Evolutionary conservation across 2,888 invertebrate species (phyloP), one percentile per base, ranked within the genome.

Genomic region (Stenotaenia linearis): DNA sequence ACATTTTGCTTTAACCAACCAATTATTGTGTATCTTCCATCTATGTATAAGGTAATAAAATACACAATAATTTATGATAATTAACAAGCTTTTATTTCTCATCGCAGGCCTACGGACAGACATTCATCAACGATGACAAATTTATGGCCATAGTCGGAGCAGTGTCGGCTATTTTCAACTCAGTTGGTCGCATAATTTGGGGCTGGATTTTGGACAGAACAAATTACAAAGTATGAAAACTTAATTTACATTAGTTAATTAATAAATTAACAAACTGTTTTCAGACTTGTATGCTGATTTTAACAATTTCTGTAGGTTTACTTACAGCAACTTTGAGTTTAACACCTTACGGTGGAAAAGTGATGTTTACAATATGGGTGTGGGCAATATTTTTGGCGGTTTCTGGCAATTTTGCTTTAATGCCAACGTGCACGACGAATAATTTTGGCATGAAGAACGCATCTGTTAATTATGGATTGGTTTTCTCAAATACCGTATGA

Each of bases 71-170:
- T 15, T 3, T 4, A 21, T 40, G 18, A 32, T 35, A 18, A 18
- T 32, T 10, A 61, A 30, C 12, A 56, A 35, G 15, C 18, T 28
- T 75, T 35, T 6, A 37, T 50, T 9, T 69, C 18, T 56, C 78
- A 28, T 82, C 82, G 21, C 81, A 85, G 85, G 85, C 85, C 0
- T 87, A 85, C 83, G 87, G 86, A n/a, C 85, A 85, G 80, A 85
- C 84, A 0, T 86, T 86, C 81, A 88, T 89, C 75, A 83, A 83
- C 0, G 87, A 89, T 82, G 89, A 89, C 82, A 84, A 85, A 75
- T 88, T 87, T 81, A 83, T 89, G 82, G 87, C 88, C 0, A 79
- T 84, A 23, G 87, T 88, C 4, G 88, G 88, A 23, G 85, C 87
- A 0, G 80, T 87, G 23, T 86, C 87, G 1, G 86, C 88, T 1